Percentiles rank a stretch among this genome's conserved stretches.
Conservation (phyloP, 2,888 invertebrate species). For the Hoplodrina ambigua region DNA sequence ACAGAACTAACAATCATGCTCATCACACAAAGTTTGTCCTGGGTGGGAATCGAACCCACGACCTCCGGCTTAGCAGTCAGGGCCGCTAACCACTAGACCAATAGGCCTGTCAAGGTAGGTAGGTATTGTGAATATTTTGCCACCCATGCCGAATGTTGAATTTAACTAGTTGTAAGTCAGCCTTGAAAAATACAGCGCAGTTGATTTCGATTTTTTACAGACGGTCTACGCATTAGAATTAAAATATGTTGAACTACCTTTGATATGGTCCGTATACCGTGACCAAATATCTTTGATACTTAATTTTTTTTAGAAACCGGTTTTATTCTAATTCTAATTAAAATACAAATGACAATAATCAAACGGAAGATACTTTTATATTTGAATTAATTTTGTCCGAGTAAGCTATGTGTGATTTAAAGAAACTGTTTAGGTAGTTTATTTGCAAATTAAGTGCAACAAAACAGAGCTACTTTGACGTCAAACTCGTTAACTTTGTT, state of each 20-base stretch:
- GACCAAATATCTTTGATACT: constrained; percentile 17
- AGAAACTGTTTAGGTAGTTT: constrained; percentile 23
- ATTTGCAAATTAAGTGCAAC: constrained; percentile 28
- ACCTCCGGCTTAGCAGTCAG: too few relatives aligned
- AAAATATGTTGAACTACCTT: constrained; percentile 3
- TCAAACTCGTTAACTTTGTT: constrained; percentile 29
- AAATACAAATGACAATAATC: background rate
- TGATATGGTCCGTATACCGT: constrained; percentile 15
- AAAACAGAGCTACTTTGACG: constrained; percentile 19
- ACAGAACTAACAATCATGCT: too few relatives aligned
- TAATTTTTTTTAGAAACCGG: background rate
- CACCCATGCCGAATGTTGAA: constrained; percentile 1
- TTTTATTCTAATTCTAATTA: background rate
- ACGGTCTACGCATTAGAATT: background rate
- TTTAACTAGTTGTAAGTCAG: constrained; percentile 33
- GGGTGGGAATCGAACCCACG: too few relatives aligned
- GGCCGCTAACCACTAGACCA: too few relatives aligned
- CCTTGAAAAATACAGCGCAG: constrained; percentile 56
- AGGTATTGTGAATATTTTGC: constrained; percentile 10
- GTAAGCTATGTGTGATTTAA: constrained; percentile 11
- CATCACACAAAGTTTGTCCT: too few relatives aligned
- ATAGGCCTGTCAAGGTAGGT: too few relatives aligned
- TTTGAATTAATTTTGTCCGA: background rate
- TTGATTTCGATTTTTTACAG: constrained; percentile 26
- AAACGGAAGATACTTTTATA: background rate